phyloP scores from a whole-genome alignment of 2,888 invertebrate species.

The Sepioteuthis lessoniana region DNA sequence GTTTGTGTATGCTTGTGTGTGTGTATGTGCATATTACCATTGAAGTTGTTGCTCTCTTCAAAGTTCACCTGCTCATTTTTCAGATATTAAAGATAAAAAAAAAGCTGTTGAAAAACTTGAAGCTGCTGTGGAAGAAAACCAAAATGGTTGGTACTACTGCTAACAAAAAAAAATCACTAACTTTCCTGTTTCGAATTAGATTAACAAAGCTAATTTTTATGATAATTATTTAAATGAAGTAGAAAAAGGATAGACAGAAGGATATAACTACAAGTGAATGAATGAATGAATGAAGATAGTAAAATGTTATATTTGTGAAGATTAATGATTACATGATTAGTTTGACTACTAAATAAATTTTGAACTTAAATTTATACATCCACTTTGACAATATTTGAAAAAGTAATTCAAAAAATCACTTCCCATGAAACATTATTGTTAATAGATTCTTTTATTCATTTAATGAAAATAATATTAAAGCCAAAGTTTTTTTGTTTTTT shows the following conservation, averaged over 20 bases:
- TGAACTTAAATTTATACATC: not conserved
- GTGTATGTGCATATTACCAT: not conserved
- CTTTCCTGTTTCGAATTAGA: not conserved
- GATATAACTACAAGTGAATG: not conserved
- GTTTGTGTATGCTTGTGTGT: not conserved
- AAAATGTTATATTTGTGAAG: not conserved
- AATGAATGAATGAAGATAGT: not conserved
- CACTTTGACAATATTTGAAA: not conserved
- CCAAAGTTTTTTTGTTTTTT: no score
- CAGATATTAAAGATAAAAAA: conserved; percentile 64
- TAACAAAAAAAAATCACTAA: not conserved
- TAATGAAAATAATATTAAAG: no score
- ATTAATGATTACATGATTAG: not conserved
- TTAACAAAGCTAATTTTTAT: not conserved
- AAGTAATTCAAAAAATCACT: no score
- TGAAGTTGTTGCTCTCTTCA: not conserved
- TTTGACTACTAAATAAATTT: not conserved
- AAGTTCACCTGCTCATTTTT: conserved; percentile 36
- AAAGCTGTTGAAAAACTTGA: conserved; percentile 69
- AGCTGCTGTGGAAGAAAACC: conserved; percentile 63
- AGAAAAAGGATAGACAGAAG: not conserved
- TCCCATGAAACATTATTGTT: no score
- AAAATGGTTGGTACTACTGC: conserved; percentile 62
- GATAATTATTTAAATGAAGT: not conserved
- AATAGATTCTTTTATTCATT: no score